A percentile compares a stretch with the other conserved stretches of the same genome.
These are phyloP conservation scores for Dicerorhinus sumatrensis DNA, from an alignment of 2,113 vertebrate genomes.

Conservation along the genomic window DNA sequence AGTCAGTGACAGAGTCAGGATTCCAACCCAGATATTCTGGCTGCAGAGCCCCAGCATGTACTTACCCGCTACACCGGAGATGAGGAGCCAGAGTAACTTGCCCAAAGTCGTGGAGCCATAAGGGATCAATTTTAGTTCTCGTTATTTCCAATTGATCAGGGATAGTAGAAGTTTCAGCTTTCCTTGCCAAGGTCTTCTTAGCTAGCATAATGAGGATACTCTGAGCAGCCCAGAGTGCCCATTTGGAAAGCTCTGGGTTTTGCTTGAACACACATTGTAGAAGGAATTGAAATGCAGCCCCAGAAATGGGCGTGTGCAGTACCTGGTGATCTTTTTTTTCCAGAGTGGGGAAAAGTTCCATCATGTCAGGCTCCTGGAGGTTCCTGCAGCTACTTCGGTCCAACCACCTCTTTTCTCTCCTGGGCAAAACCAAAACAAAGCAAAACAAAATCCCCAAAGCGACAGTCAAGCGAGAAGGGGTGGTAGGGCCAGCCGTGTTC, in stretches of 20 bases:
- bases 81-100: neutral
- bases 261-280: neutral
- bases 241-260: neutral
- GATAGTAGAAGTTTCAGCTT: neutral
- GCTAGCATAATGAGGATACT: neutral
- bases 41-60: neutral
- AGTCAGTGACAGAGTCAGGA: neutral
- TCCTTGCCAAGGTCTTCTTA: neutral
- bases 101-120: neutral
- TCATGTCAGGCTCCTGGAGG: too few relatives aligned
- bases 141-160: neutral
- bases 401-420: neutral
- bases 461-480: neutral
- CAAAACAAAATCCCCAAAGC: neutral
- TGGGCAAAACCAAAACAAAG: neutral
- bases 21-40: neutral
- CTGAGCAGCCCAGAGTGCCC: neutral
- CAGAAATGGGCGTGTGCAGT: rapidly evolving
- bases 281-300: neutral
- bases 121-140: neutral
- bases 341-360: neutral
- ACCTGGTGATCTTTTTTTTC: neutral
- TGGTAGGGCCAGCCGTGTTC: neutral
- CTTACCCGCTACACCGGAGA: neutral
- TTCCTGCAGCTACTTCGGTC: neutral